phyloP scores from a whole-genome alignment of 2,797 vertebrate species.

The Hippopotamyrus pictus region DNA sequence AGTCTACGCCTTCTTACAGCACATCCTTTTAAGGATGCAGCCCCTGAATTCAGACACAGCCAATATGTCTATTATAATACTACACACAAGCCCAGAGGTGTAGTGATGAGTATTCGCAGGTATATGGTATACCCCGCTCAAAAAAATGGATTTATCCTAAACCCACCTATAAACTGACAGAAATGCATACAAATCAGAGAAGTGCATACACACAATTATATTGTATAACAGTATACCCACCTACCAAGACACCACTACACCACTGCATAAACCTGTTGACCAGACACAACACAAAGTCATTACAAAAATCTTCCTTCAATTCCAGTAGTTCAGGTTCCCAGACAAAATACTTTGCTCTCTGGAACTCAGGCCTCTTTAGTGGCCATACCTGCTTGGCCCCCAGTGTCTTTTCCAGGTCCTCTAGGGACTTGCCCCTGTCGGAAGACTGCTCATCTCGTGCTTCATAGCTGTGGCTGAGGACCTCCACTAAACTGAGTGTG shows the following conservation, averaged over 20 bases:
- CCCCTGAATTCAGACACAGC: background rate
- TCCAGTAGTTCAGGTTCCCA: background rate
- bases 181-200: background rate
- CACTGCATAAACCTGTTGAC: background rate
- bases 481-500: slow-evolving; percentile 66
- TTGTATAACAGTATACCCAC: background rate
- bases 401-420: slow-evolving; percentile 64
- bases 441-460: slow-evolving; percentile 46
- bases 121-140: background rate
- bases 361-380: slow-evolving; percentile 56
- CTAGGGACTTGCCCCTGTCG: slow-evolving; percentile 56
- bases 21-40: background rate
- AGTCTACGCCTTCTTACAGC: background rate
- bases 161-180: background rate
- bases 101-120: background rate
- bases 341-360: slow-evolving; percentile 38
- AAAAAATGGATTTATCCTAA: background rate
- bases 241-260: background rate
- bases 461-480: slow-evolving; percentile 67
- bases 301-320: background rate
- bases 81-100: background rate
- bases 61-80: background rate
- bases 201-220: background rate
- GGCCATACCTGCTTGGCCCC: slow-evolving; percentile 52
- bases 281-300: background rate